Evolutionary conservation across 2,888 invertebrate species (phyloP).

Genomic region (Philaethria dido): DNA sequence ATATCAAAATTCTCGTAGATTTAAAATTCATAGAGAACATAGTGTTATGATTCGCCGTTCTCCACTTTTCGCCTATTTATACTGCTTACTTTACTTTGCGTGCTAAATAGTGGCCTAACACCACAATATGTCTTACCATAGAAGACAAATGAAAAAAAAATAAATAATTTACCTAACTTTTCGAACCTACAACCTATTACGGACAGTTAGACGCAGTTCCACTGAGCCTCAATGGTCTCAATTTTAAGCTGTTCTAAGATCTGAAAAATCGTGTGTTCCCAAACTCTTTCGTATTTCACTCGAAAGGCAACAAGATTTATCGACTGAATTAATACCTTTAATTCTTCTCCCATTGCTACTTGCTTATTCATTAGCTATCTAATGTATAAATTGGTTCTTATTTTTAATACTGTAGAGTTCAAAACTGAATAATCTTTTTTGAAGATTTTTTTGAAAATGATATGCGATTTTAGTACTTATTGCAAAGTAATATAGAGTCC

Average conservation of each 20-base stretch:
- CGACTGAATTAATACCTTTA: constrained; percentile 23
- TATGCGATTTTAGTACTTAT: constrained; percentile 7
- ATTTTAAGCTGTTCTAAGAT: neutral
- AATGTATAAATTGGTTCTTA: neutral
- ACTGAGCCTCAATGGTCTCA: too few species aligned
- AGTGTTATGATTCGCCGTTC: too few species aligned
- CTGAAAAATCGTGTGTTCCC: neutral
- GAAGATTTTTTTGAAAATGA: neutral
- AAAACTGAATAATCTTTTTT: neutral
- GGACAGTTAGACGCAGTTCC: neutral
- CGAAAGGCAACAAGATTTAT: constrained; percentile 18
- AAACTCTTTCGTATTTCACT: constrained; percentile 10
- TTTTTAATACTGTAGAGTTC: neutral
- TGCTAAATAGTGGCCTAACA: too few species aligned
- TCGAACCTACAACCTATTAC: neutral
- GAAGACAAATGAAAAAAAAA: too few species aligned
- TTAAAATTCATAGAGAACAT: too few species aligned
- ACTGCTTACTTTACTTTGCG: too few species aligned
- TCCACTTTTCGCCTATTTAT: too few species aligned
- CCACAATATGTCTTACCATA: too few species aligned
- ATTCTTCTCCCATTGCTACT: constrained; percentile 19
- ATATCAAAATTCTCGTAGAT: too few species aligned
- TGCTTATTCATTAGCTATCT: constrained; percentile 11
- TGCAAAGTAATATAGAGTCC: neutral
- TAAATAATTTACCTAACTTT: too few species aligned